A percentile compares a stretch with the other conserved stretches of the same genome.
phyloP scores from a whole-genome alignment of 2,113 vertebrate genomes.

The Ursus arctos region DNA sequence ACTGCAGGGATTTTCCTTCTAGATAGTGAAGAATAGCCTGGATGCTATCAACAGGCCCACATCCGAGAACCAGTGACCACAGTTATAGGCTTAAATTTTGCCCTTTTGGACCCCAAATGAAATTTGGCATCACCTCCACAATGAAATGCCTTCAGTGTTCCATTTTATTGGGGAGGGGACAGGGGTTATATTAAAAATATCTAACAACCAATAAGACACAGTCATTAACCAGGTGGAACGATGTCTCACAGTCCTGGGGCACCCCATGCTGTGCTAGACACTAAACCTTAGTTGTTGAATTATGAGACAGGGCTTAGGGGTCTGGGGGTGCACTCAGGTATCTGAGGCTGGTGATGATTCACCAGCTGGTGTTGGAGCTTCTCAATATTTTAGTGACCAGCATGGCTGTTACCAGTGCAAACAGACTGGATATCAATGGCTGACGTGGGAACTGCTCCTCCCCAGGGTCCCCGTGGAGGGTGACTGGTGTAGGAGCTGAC shows the following conservation, averaged over 20 bases:
- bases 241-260: not conserved
- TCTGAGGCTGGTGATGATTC: not conserved
- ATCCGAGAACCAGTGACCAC: not conserved
- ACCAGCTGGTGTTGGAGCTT: not conserved
- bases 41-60: not conserved
- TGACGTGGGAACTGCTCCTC: not conserved
- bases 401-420: not conserved
- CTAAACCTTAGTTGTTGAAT: not conserved
- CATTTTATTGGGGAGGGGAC: not conserved
- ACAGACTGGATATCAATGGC: not conserved
- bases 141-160: conserved; percentile 1
- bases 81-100: not conserved
- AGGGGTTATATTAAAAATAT: not conserved
- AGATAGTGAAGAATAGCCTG: not conserved
- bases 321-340: not conserved
- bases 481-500: not conserved
- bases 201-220: not conserved
- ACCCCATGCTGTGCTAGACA: not conserved
- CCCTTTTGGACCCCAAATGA: not conserved
- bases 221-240: not conserved
- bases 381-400: not conserved
- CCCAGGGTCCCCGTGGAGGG: not conserved
- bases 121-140: not conserved
- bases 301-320: not conserved
- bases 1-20: not conserved